Evolutionary conservation across 2,888 invertebrate genomes (phyloP).

Genomic region (Metalampra italica): DNA sequence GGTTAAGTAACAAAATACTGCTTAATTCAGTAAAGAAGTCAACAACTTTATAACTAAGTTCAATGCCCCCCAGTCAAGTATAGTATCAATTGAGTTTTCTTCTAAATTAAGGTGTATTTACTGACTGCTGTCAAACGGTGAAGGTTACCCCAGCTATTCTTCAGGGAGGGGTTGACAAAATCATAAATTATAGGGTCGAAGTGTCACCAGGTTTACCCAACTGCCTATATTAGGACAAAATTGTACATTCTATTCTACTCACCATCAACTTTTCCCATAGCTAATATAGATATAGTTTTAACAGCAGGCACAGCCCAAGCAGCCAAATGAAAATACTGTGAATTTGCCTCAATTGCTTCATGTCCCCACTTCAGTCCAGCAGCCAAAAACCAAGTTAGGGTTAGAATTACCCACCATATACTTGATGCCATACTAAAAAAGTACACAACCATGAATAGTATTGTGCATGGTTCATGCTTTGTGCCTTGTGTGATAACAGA

Average conservation of each 20-base stretch:
- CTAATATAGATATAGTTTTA: constrained; percentile 96
- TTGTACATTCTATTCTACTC: constrained; percentile 30
- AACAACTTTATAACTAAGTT: no score
- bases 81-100: no score
- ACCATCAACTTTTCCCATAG: constrained; percentile 98
- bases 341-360: constrained; percentile 98
- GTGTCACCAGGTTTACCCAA: no score
- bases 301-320: constrained; percentile 99
- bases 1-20: no score
- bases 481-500: constrained; percentile 93
- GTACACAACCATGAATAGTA: constrained; percentile 96
- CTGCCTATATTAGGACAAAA: no score
- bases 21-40: no score
- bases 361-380: constrained; percentile 99
- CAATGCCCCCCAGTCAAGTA: no score
- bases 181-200: no score
- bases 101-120: no score
- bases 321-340: constrained; percentile 97
- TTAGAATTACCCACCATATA: constrained; percentile 98
- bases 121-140: no score
- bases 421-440: constrained; percentile 98
- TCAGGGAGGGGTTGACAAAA: no score
- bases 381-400: constrained; percentile 97
- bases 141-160: no score
- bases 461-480: constrained; percentile 90